Conservation (phyloP, 2,113 vertebrate species). For the Burhinus oedicnemus region DNA sequence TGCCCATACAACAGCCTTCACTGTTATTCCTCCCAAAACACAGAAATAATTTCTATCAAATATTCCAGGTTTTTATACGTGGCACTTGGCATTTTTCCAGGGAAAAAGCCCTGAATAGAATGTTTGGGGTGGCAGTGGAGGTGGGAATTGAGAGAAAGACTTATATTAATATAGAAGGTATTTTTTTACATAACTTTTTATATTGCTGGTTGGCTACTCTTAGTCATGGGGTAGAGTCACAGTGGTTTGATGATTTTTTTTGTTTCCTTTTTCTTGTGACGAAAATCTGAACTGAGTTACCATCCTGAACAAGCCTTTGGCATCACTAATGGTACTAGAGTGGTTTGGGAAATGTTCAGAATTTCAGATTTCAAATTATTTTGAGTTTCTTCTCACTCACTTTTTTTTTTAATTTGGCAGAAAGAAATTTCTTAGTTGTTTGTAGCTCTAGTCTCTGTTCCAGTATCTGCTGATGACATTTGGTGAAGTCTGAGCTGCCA, state of each 20-base stretch:
- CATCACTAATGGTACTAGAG: rapidly evolving
- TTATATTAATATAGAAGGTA: neutral
- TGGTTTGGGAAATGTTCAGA: neutral
- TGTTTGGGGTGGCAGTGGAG: rapidly evolving
- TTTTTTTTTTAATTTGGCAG: neutral
- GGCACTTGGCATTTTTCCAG: neutral
- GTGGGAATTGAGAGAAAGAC: neutral
- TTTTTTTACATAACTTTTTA: neutral
- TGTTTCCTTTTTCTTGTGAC: neutral
- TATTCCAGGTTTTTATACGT: neutral
- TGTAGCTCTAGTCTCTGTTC: neutral
- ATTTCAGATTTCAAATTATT: neutral
- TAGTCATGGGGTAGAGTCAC: neutral
- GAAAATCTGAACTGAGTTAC: neutral
- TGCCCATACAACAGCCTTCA: neutral
- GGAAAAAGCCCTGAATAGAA: neutral
- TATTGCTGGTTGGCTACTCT: neutral
- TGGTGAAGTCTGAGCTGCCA: neutral
- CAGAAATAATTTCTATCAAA: neutral
- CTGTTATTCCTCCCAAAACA: neutral
- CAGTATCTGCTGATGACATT: neutral
- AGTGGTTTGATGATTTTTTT: neutral
- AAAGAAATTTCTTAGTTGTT: neutral
- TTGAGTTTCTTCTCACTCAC: neutral
- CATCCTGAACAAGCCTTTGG: neutral